phyloP scores from a whole-genome alignment of 2,888 invertebrate species.

The Brenthis hecate region DNA sequence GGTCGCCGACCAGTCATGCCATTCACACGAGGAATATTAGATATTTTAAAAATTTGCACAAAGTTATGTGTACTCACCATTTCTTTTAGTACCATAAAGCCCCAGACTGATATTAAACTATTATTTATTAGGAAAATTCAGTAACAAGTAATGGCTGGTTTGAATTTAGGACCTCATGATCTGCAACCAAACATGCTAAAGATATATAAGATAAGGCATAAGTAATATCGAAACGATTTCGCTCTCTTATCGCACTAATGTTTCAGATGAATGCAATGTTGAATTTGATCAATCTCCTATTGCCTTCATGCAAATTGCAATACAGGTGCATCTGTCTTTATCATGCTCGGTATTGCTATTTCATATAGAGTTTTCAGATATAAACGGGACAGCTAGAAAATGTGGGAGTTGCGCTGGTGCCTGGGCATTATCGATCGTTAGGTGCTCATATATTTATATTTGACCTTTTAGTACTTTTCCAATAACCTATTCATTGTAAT shows the following conservation, averaged over 20 bases:
- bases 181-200: too few species aligned
- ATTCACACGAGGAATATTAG: too few species aligned
- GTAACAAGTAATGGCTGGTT: too few species aligned
- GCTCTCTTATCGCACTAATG: constrained; percentile 6
- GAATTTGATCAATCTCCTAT: constrained; percentile 13
- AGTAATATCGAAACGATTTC: constrained; percentile 5
- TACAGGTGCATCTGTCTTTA: constrained; percentile 12
- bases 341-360: background rate
- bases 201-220: too few species aligned
- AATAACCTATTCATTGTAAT: background rate
- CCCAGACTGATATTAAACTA: too few species aligned
- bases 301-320: constrained; percentile 13
- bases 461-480: constrained; percentile 11
- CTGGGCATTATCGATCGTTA: constrained; percentile 8
- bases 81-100: too few species aligned
- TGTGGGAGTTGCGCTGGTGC: constrained; percentile 3
- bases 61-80: too few species aligned
- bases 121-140: too few species aligned
- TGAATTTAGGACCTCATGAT: too few species aligned
- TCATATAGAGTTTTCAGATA: constrained; percentile 3
- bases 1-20: too few species aligned
- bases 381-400: background rate
- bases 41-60: too few species aligned
- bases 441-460: constrained; percentile 6
- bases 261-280: constrained; percentile 10